Evolutionary conservation across 2,113 vertebrate genomes (phyloP).

Genomic region (Camelus dromedarius): DNA sequence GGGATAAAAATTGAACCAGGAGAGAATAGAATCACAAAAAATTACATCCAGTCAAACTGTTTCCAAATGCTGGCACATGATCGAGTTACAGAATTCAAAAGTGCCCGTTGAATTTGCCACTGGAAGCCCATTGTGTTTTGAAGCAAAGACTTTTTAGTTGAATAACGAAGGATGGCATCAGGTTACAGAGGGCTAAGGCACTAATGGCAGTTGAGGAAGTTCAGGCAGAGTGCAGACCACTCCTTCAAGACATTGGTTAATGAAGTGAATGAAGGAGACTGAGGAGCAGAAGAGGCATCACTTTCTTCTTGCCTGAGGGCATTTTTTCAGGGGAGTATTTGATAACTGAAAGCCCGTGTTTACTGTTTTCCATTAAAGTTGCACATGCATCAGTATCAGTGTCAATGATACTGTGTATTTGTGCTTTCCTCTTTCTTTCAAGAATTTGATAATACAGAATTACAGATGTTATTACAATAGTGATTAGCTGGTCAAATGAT

Average conservation of each 20-base stretch:
- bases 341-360: background rate
- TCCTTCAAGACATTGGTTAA: background rate
- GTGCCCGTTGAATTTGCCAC: background rate
- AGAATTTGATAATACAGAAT: background rate
- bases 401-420: background rate
- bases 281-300: background rate
- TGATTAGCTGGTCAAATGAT: background rate
- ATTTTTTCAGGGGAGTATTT: conserved; percentile 29
- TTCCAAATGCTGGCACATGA: background rate
- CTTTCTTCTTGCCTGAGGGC: background rate
- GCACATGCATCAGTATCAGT: background rate
- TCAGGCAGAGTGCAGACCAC: background rate
- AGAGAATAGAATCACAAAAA: background rate
- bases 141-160: conserved; percentile 28
- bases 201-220: background rate
- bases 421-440: background rate
- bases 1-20: background rate
- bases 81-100: background rate
- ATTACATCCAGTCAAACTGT: background rate
- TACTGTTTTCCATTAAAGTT: background rate
- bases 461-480: background rate
- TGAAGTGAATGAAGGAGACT: background rate
- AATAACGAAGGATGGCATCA: background rate
- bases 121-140: background rate
- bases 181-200: background rate